phyloP scores from a whole-genome alignment of 2,113 vertebrate species.

The Felis catus region F.catus_Fca126_mat1.0 CM031427.1:32211501-32212000 shows the following conservation, averaged over 20 bases:
- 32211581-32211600: slow-evolving; percentile 87
- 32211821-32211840: too few species aligned
- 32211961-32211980: too few species aligned
- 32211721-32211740: not conserved
- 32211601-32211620: slow-evolving; percentile 88
- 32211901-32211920: too few species aligned
- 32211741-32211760: not conserved
- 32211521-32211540: not conserved
- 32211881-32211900: too few species aligned
- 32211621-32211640: slow-evolving; percentile 88
- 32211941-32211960: too few species aligned
- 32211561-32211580: accelerated
- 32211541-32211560: accelerated
- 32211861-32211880: too few species aligned
- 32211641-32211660: slow-evolving; percentile 44
- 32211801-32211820: not conserved
- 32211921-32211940: too few species aligned
- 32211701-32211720: accelerated
- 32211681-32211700: not conserved
- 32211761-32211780: too few species aligned
- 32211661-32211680: not conserved
- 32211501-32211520: too few species aligned
- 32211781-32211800: not conserved
- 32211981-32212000: too few species aligned
- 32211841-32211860: too few species aligned